Percentiles rank a stretch among this genome's conserved stretches.
Evolutionary conservation across 2,797 vertebrate genomes (phyloP).

Genomic region (Eulemur coronatus): DNA sequence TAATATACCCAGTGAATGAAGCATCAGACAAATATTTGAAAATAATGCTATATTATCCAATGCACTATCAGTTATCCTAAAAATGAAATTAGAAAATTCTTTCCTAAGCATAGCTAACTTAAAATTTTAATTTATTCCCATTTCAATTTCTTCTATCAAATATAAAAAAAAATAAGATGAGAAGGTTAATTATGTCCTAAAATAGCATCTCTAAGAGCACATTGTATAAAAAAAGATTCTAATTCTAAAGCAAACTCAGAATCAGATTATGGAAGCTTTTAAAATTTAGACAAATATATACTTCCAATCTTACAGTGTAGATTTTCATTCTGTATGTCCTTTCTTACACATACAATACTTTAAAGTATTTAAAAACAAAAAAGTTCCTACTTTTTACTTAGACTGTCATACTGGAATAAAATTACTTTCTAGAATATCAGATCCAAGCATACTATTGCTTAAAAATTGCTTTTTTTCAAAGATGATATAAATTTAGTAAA

Average conservation of each 20-base stretch:
- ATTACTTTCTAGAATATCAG: conserved; percentile 77
- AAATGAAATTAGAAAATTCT: conserved; percentile 16
- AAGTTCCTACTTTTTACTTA: neutral
- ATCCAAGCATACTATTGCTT: conserved; percentile 71
- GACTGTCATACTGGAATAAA: neutral
- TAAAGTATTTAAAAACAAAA: conserved; percentile 13
- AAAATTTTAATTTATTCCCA: conserved; percentile 26
- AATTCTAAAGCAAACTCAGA: conserved; percentile 12
- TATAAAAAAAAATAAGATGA: neutral
- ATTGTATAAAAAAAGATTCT: neutral
- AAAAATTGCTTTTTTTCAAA: conserved; percentile 81
- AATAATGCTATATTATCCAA: neutral
- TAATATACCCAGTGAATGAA: neutral
- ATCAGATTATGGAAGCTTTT: neutral
- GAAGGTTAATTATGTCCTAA: neutral
- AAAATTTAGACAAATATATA: neutral
- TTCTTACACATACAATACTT: neutral
- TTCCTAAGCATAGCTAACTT: neutral
- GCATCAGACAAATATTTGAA: conserved; percentile 1
- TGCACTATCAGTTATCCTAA: neutral
- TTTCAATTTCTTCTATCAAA: conserved; percentile 45
- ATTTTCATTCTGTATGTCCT: neutral
- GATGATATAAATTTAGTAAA: conserved; percentile 69
- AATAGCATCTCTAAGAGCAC: neutral
- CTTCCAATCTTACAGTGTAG: neutral